These are phyloP conservation scores for Pungitius pungitius DNA, from an alignment of 2,113 vertebrate genomes.

Conservation along the genomic window DNA sequence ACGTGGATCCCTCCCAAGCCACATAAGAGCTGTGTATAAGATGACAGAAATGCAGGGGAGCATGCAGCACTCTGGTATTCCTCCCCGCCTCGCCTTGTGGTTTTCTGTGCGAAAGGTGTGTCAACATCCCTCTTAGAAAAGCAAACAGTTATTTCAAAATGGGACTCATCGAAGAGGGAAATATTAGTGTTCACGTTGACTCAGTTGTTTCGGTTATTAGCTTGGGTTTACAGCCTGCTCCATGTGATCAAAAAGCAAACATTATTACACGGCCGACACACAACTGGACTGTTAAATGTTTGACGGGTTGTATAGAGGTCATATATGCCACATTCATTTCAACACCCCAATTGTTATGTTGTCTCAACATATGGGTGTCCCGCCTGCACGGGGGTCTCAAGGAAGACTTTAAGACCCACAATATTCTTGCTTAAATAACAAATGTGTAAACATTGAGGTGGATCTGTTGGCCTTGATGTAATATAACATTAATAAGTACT, in stretches of 20 bases:
- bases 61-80: constrained; percentile 23
- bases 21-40: constrained; percentile 38
- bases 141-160: constrained; percentile 42
- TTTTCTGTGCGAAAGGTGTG: constrained; percentile 51
- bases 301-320: neutral
- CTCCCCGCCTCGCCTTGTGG: constrained; percentile 17
- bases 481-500: neutral
- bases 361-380: neutral
- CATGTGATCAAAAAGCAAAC: neutral
- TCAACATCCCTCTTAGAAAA: constrained; percentile 48
- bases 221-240: neutral
- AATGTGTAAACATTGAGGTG: neutral
- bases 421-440: neutral
- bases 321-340: neutral
- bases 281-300: neutral
- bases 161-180: constrained; percentile 31
- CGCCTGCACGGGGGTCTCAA: neutral
- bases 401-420: neutral
- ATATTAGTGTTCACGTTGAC: constrained; percentile 26
- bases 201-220: constrained; percentile 32
- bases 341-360: neutral
- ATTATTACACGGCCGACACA: constrained; percentile 5
- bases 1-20: constrained; percentile 36
- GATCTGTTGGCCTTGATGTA: neutral
- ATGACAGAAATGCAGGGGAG: constrained; percentile 42